Evolutionary conservation across 2,888 invertebrate genomes (phyloP).

Genomic region (Nezara viridula): DNA sequence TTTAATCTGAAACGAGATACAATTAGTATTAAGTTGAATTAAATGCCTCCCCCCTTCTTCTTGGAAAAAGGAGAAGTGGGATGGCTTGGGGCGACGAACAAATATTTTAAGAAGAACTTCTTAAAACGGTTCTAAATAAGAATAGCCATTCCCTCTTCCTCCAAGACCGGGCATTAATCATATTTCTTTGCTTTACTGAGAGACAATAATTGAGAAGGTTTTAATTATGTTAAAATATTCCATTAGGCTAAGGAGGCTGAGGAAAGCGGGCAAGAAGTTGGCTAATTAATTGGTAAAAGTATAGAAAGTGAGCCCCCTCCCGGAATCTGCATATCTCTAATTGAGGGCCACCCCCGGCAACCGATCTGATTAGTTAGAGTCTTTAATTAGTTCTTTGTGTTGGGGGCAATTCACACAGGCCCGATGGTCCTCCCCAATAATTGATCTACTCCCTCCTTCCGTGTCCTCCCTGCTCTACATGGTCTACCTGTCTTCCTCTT

Average conservation of each 20-base stretch:
- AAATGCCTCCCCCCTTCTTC: constrained; percentile 61
- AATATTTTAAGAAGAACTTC: constrained; percentile 65
- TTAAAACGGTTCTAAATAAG: constrained; percentile 63
- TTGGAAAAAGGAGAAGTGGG: constrained; percentile 42
- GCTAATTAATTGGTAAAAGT: constrained; percentile 65
- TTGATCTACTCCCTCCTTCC: not conserved
- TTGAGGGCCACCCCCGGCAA: constrained; percentile 57
- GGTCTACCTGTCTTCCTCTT: not conserved
- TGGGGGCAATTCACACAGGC: not conserved
- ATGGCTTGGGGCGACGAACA: constrained; percentile 59
- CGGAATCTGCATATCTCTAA: constrained; percentile 65
- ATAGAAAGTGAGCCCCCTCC: constrained; percentile 58
- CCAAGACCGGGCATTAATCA: constrained; percentile 64
- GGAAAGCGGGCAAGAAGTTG: constrained; percentile 61
- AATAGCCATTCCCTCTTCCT: constrained; percentile 60
- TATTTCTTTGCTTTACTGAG: constrained; percentile 63
- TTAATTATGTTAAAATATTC: constrained; percentile 65
- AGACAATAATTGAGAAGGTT: constrained; percentile 65
- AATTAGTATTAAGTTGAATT: constrained; percentile 65
- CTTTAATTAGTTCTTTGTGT: constrained; percentile 59
- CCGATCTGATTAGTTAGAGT: constrained; percentile 55
- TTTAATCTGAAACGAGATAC: constrained; percentile 64
- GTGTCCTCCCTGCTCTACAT: not conserved
- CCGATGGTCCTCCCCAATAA: not conserved
- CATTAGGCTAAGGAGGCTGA: constrained; percentile 60